A percentile compares a stretch with the other conserved stretches of the same genome.
Evolutionary conservation across 2,113 vertebrate genomes (phyloP).

Genomic region (Pterophyllum scalare): DNA sequence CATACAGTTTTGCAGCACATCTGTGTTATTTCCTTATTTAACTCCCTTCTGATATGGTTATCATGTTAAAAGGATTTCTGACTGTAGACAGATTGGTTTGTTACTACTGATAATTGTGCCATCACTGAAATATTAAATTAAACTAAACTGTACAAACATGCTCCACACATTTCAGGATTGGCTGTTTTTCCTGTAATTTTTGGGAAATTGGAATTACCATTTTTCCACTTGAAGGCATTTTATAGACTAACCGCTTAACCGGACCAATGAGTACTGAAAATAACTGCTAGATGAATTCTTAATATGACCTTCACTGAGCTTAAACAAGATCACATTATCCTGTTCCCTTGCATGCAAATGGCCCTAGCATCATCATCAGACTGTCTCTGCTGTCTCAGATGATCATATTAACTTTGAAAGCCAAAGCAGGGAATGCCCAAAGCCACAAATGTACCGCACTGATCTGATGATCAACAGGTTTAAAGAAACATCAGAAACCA

Average conservation of each 20-base stretch:
- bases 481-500: slow-evolving; percentile 45
- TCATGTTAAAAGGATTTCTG: background rate
- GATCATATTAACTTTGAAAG: background rate
- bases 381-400: background rate
- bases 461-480: slow-evolving; percentile 57
- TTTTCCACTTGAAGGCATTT: background rate
- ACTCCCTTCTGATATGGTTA: background rate
- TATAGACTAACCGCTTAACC: background rate
- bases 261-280: background rate
- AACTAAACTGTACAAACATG: background rate
- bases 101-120: background rate
- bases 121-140: background rate
- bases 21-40: background rate
- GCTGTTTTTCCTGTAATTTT: background rate
- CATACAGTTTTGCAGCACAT: background rate
- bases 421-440: background rate
- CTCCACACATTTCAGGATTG: background rate
- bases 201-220: background rate
- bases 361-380: background rate
- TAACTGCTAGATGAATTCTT: background rate
- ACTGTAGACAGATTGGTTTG: background rate
- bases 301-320: background rate
- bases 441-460: slow-evolving; percentile 11
- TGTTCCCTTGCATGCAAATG: background rate
- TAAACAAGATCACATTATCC: background rate